Base-by-base conservation (phyloP, 2,888 invertebrate species). In the Enchytraeus crypticus region DNA sequence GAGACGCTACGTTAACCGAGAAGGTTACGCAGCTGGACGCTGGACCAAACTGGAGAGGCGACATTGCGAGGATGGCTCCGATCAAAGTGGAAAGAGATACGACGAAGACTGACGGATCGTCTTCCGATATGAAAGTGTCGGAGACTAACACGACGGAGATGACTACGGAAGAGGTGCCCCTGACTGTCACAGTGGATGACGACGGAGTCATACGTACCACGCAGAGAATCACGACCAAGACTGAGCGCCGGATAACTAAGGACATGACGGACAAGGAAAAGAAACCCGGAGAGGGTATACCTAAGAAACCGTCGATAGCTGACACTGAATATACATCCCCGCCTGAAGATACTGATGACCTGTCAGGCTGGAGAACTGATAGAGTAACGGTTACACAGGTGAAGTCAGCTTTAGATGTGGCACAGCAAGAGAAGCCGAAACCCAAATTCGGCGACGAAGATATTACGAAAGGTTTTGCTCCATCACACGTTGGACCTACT, bases 121-220 rank as follows among this genome's bases (percentile, higher is more conserved):
- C 23, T 14, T 47, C 49, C 21, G 49, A 14, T 47, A 23, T 47
- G 23, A 59, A 59, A 30, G 34, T 55, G 2, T 59, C 53, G 8
- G 63, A 66, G 30, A 53, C 60, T 8, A 65, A 63, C 51, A 49
- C 51, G 47, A 63, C 64, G 29, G 73, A 74, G 46, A 69, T 65
- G 34, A 63, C 64, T 18, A 61, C 64, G 8, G 59, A 63, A 27
- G 55, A 56, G n/a, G 55, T 49, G 2, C 66, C 66, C 2, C 21
- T 61, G 3, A 45, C 34, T 2, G 57, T 65, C 2, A 51, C 30
- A 4, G 30, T 65, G 4, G 51, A n/a, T 3, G 34, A 61, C 8
- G 60, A 61, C 8, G 64, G 57, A 3, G 51, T 32, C n/a, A 59
- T 67, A 30, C 58, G 91, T 79, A 89, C 89, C 4, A 85, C 91